Evolutionary conservation across 1,140 invertebrate species (phyloP).

Genomic region (Triops longicaudatus): DNA sequence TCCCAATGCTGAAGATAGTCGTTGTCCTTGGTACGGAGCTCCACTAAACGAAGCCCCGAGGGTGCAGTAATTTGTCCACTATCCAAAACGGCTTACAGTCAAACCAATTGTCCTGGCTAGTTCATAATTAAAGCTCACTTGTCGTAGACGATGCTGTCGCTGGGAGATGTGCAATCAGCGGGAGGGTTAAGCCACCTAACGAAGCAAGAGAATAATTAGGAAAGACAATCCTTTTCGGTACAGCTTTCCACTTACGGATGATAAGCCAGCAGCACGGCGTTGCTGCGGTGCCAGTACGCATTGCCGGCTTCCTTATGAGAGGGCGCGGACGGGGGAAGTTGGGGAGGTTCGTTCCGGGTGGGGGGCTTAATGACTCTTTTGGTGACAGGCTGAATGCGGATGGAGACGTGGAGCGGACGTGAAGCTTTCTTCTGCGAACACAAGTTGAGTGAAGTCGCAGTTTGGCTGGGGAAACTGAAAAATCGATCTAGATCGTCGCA

Average conservation of each 20-base stretch:
- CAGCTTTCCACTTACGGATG: conserved; percentile 22
- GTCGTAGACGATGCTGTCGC: conserved; percentile 40
- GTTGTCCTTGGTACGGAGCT: conserved; percentile 51
- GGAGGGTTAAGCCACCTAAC: conserved; percentile 36
- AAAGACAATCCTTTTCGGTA: not conserved
- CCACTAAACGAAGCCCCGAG: conserved; percentile 56
- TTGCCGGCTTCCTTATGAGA: conserved; percentile 35
- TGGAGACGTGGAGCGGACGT: conserved; percentile 31
- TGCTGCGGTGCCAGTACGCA: conserved; percentile 23
- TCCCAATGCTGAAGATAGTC: conserved; percentile 57
- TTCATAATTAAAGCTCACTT: conserved; percentile 43
- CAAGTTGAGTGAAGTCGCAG: conserved; percentile 34
- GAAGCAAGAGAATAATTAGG: not conserved
- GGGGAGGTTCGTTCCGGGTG: conserved; percentile 32
- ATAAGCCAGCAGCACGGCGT: conserved; percentile 22
- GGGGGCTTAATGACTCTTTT: conserved; percentile 43
- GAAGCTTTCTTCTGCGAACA: conserved; percentile 31
- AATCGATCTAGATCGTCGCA: conserved; percentile 76
- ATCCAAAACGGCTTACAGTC: conserved; percentile 41
- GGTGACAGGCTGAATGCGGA: conserved; percentile 38
- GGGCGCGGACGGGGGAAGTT: conserved; percentile 45
- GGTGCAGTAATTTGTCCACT: conserved; percentile 53
- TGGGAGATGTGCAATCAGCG: conserved; percentile 22
- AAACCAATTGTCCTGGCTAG: conserved; percentile 29
- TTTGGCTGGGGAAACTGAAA: conserved; percentile 55